Percentiles rank a stretch among this genome's conserved stretches.
These are phyloP conservation scores for Tenthredo scrophulariae DNA, from an alignment of 2,888 invertebrate genomes.

Conservation along the genomic window DNA sequence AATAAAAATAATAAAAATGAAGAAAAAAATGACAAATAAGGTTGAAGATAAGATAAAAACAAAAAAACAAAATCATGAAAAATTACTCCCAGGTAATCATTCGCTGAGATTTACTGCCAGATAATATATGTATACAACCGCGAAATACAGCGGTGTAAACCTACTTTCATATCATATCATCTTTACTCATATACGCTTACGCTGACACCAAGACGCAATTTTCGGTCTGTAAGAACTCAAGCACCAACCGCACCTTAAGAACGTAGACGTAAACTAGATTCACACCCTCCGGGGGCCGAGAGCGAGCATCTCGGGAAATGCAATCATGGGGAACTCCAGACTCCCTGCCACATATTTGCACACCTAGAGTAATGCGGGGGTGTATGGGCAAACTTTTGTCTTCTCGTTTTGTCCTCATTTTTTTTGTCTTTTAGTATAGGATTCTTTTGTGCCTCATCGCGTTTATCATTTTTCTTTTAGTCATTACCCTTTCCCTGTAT, in stretches of 20 bases:
- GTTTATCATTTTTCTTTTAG: neutral
- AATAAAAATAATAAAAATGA: neutral
- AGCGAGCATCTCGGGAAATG: conserved; percentile 24
- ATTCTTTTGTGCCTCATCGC: neutral
- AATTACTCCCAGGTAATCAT: conserved; percentile 20
- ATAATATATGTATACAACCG: conserved; percentile 10
- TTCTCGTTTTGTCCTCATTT: neutral
- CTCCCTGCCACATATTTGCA: neutral
- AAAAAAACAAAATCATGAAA: neutral
- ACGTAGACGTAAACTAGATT: conserved; percentile 35
- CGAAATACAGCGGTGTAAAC: neutral
- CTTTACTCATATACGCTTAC: neutral
- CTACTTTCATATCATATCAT: neutral
- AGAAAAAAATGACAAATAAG: neutral
- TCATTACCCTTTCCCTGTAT: neutral
- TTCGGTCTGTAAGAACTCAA: neutral
- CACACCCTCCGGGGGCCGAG: conserved; percentile 2
- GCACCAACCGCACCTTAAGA: conserved; percentile 32
- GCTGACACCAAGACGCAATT: neutral
- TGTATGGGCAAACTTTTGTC: neutral
- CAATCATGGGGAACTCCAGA: conserved; percentile 29
- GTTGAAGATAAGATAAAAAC: neutral
- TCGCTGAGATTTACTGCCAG: neutral
- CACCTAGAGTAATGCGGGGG: neutral
- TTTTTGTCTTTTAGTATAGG: neutral